Conservation (phyloP, 1,140 invertebrate genomes). For the Laupala kohalensis region DNA sequence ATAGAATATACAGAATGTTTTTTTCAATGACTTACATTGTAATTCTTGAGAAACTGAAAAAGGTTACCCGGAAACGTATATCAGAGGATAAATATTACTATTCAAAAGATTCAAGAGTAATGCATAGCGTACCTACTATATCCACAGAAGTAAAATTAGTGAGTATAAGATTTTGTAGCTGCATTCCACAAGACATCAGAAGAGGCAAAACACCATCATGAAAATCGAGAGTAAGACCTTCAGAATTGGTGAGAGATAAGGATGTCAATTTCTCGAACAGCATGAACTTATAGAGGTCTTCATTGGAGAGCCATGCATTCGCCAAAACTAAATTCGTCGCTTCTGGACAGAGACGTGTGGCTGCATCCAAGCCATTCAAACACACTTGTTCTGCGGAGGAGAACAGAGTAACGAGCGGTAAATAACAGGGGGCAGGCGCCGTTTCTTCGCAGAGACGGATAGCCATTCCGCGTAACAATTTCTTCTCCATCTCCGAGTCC, state of each 20-base stretch:
- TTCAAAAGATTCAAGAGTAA: too few species aligned
- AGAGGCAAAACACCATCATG: conserved; percentile 27
- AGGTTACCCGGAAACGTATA: too few species aligned
- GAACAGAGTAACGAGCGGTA: conserved; percentile 12
- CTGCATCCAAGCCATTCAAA: conserved; percentile 20
- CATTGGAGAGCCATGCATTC: conserved; percentile 23
- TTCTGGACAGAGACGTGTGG: conserved; percentile 20
- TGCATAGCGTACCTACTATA: conserved; percentile 19
- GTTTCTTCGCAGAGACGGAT: conserved; percentile 8
- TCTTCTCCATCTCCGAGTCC: conserved; percentile 10
- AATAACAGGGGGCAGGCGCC: background rate
- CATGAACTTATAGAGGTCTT: conserved; percentile 25
- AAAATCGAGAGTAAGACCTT: conserved; percentile 24
- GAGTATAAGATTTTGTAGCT: conserved; percentile 25
- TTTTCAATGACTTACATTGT: too few species aligned
- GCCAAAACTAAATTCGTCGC: conserved; percentile 18
- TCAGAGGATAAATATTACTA: too few species aligned
- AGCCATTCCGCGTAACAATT: conserved; percentile 12
- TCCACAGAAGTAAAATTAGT: conserved; percentile 24
- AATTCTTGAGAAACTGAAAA: too few species aligned
- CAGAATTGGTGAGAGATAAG: conserved; percentile 23
- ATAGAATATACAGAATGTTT: too few species aligned
- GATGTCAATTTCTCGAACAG: conserved; percentile 22
- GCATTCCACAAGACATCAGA: conserved; percentile 22
- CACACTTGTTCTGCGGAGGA: conserved; percentile 19